phyloP scores from a whole-genome alignment of 2,888 invertebrate species.

The Tipula vernalis region DNA sequence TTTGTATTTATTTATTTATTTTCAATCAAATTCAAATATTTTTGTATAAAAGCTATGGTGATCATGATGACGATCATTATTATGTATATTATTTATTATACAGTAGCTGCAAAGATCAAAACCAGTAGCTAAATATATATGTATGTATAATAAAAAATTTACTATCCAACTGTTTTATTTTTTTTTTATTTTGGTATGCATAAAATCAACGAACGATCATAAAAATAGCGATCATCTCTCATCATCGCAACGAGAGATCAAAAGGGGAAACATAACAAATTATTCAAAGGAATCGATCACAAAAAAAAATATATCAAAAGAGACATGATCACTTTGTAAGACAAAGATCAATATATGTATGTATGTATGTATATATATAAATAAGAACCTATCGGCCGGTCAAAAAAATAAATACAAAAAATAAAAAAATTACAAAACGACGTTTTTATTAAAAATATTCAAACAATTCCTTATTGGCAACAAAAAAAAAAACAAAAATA shows the following conservation, averaged over 20 bases:
- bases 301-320: background rate
- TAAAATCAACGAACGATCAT: background rate
- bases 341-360: background rate
- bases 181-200: background rate
- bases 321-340: constrained; percentile 4
- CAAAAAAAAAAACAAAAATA: background rate
- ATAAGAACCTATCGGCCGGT: background rate
- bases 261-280: background rate
- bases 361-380: background rate
- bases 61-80: background rate
- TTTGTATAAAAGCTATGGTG: background rate
- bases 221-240: background rate
- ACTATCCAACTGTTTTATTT: constrained; percentile 7
- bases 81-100: background rate
- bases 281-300: background rate
- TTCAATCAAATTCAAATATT: background rate
- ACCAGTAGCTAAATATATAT: background rate
- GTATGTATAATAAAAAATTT: background rate
- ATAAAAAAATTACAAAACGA: background rate
- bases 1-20: background rate
- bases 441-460: constrained; percentile 9
- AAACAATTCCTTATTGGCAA: constrained; percentile 10
- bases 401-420: background rate
- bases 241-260: background rate
- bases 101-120: constrained; percentile 5